Base-by-base conservation (phyloP, 35 echinoderm and acorn worm species). In the Eucidaris tribuloides region DNA sequence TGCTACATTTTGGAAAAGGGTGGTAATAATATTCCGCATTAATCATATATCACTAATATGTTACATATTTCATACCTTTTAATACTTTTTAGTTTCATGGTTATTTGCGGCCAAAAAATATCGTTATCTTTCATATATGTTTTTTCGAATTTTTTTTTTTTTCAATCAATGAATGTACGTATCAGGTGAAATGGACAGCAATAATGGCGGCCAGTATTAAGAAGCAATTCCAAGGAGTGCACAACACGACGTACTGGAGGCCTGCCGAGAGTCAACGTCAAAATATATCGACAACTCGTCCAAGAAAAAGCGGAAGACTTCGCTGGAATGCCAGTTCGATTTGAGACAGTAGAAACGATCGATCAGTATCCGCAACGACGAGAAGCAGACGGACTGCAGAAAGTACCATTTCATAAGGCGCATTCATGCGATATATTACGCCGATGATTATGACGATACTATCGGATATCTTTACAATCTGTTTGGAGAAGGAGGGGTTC, bases 341-440 rank as follows among this genome's bases (percentile, higher is more conserved):
- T 84, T 85, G 78, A 78, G 79, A 22, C 74, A 82, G 65, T n/a
- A n/a, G 22, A 76, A 25, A 58, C 56, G 4, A 35, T 86, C 19
- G 77, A 92, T 7, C 31, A 87, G 42, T 92, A 43, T 49, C n/a
- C 49, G 56, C 7, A 9, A 82, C 46, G 37, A 62, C 34, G 45
- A 56, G 18, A 44, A 83, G 39, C 33, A 22, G 18, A 33, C 14
- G 18, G 74, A 55, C 33, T 13, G 52, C 9, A 63, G 22, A 1
- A 88, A 79, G 29, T 89, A 68, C 45, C 91, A 93, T 43, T 93
- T 93, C 52, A 93, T 93, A 30, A 93, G 91, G 36, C 63, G 85
- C 24, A 79, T 93, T 70, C 91, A 93, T 84, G 88, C 91, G 14
- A 4, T 93, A 18, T 93, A 93, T 37, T 84, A 93, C 49, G 54